Evolutionary conservation across 2,888 invertebrate species (phyloP).

Genomic region (Antheraea assamensis): DNA sequence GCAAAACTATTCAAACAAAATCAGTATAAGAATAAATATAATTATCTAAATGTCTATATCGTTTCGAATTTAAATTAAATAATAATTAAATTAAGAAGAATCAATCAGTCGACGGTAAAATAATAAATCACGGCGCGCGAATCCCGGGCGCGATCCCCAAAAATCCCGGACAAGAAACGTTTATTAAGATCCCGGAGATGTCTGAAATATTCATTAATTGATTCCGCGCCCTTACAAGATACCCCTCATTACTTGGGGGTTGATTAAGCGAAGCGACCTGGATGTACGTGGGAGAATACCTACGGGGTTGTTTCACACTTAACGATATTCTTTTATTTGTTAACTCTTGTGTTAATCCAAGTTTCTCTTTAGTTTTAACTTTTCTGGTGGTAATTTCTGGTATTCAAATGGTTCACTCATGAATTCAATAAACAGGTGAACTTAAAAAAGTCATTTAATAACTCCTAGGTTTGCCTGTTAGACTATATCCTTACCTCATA

Average conservation of each 20-base stretch:
- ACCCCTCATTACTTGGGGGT: slow-evolving; percentile 75
- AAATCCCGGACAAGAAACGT: slow-evolving; percentile 74
- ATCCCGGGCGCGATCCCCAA: slow-evolving; percentile 63
- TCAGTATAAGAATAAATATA: neutral
- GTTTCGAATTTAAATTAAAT: slow-evolving; percentile 34
- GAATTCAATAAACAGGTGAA: too few relatives aligned
- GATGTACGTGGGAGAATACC: slow-evolving; percentile 59
- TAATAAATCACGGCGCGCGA: slow-evolving; percentile 63
- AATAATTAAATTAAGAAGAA: slow-evolving; percentile 61
- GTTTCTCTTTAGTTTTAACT: too few relatives aligned
- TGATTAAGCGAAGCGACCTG: slow-evolving; percentile 75
- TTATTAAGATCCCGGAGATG: slow-evolving; percentile 72
- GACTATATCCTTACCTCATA: too few relatives aligned
- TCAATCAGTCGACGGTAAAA: slow-evolving; percentile 58
- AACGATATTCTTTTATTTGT: slow-evolving; percentile 22
- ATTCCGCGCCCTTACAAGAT: slow-evolving; percentile 69
- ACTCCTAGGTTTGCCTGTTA: too few relatives aligned
- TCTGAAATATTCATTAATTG: slow-evolving; percentile 81
- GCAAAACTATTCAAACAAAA: neutral
- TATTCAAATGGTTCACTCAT: too few relatives aligned
- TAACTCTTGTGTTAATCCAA: too few relatives aligned
- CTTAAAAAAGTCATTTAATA: too few relatives aligned
- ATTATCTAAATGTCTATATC: neutral
- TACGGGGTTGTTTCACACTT: slow-evolving; percentile 10
- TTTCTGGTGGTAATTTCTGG: too few relatives aligned